Conservation (phyloP, 2,113 vertebrate species). For the Sula dactylatra region DNA sequence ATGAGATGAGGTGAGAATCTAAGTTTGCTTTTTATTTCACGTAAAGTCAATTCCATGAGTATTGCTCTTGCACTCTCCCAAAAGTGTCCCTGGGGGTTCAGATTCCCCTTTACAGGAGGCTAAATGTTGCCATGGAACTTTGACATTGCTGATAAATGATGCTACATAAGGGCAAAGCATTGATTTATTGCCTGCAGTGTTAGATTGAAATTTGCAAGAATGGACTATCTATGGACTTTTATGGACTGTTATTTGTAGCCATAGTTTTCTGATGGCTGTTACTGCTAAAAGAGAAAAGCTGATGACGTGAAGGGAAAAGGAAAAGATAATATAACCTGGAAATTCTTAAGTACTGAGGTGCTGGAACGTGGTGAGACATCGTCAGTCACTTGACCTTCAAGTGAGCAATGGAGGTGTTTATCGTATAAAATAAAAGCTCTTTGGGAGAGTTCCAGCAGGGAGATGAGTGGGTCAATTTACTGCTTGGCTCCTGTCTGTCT, state of each 20-base stretch:
- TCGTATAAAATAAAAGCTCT: not conserved
- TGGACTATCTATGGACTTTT: not conserved
- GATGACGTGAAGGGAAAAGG: not conserved
- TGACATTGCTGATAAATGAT: conserved; percentile 43
- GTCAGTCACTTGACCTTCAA: conserved; percentile 51
- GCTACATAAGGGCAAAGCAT: not conserved
- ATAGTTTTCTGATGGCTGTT: not conserved
- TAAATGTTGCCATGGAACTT: not conserved
- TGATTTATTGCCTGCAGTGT: conserved; percentile 31
- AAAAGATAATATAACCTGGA: conserved; percentile 5
- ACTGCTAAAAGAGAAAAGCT: not conserved
- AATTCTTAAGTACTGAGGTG: conserved; percentile 2
- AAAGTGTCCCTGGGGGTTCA: not conserved
- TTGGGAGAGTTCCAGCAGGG: conserved; percentile 9
- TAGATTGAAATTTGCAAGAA: conserved; percentile 36
- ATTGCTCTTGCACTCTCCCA: not conserved
- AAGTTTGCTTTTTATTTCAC: not conserved
- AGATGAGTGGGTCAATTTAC: conserved; percentile 48
- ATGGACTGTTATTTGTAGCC: conserved; percentile 6
- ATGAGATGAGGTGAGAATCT: not conserved
- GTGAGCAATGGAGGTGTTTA: conserved; percentile 26
- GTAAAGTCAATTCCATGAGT: not conserved
- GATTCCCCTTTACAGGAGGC: not conserved
- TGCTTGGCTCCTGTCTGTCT: conserved; percentile 38
- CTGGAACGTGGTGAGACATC: not conserved